Conservation (phyloP, 2,113 vertebrate species). For the Lampris incognitus region DNA sequence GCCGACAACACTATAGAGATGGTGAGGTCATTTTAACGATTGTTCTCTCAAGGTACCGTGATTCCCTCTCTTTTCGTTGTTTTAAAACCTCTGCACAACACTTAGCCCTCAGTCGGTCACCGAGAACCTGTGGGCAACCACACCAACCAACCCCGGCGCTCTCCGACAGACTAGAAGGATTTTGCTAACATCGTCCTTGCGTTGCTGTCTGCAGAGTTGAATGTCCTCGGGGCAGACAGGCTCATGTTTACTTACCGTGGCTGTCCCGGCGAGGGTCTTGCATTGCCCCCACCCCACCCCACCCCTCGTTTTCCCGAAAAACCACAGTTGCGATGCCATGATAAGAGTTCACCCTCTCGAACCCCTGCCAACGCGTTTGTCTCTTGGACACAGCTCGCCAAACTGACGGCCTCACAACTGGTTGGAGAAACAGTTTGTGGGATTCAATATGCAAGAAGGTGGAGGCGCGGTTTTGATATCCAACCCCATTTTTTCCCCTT, state of each 20-base stretch:
- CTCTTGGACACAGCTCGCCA: slow-evolving; percentile 65
- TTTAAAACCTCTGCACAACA: slow-evolving; percentile 68
- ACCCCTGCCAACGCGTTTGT: slow-evolving; percentile 35
- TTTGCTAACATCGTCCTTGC: slow-evolving; percentile 10
- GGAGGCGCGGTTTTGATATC: neutral
- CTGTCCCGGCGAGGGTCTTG: slow-evolving; percentile 26
- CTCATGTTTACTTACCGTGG: slow-evolving; percentile 35
- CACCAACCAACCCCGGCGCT: slow-evolving; percentile 35
- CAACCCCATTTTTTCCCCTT: neutral
- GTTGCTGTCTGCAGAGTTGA: slow-evolving; percentile 52
- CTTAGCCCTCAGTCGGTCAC: slow-evolving; percentile 58
- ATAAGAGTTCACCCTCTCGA: slow-evolving; percentile 17
- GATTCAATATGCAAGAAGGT: slow-evolving; percentile 29
- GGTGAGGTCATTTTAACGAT: slow-evolving; percentile 70
- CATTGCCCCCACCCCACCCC: neutral
- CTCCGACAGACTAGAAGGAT: slow-evolving; percentile 17
- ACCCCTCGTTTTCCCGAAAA: slow-evolving; percentile 41
- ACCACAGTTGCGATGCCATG: slow-evolving; percentile 55
- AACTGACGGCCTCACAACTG: slow-evolving; percentile 36
- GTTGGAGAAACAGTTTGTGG: slow-evolving; percentile 28
- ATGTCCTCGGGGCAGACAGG: slow-evolving; percentile 58
- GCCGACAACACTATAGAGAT: slow-evolving; percentile 59
- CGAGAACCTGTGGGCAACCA: slow-evolving; percentile 52
- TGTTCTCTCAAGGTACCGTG: slow-evolving; percentile 65
- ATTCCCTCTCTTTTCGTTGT: slow-evolving; percentile 65